Percentiles rank a stretch among this genome's conserved stretches.
Evolutionary conservation across 2,888 invertebrate genomes (phyloP).

Genomic region (Melanotus villosus): DNA sequence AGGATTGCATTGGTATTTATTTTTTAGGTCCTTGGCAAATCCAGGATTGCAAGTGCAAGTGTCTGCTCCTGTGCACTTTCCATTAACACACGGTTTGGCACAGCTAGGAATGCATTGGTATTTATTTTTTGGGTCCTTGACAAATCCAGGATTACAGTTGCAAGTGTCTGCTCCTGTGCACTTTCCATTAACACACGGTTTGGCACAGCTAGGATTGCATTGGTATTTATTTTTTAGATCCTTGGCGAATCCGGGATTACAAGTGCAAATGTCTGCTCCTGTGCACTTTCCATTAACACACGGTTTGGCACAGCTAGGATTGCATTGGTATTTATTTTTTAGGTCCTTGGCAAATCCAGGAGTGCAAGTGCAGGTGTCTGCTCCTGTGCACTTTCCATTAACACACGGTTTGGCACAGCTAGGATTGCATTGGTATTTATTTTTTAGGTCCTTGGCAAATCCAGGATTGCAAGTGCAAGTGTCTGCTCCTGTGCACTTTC

Average conservation of each 20-base stretch:
- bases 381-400: conserved; percentile 75
- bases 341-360: conserved; percentile 61
- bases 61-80: conserved; percentile 62
- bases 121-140: conserved; percentile 1
- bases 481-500: conserved; percentile 52
- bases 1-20: conserved; percentile 44
- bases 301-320: conserved; percentile 78
- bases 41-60: conserved; percentile 71
- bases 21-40: conserved; percentile 66
- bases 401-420: conserved; percentile 80
- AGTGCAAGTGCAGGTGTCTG: conserved; percentile 68
- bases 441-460: conserved; percentile 71
- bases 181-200: conserved; percentile 48
- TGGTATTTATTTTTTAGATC: conserved; percentile 34
- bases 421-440: conserved; percentile 70
- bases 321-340: conserved; percentile 67
- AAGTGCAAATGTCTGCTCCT: conserved; percentile 70
- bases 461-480: conserved; percentile 72
- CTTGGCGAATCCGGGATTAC: conserved; percentile 50
- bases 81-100: conserved; percentile 52
- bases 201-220: conserved; percentile 50
- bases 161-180: conserved; percentile 53
- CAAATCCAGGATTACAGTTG: conserved; percentile 34
- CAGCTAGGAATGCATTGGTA: conserved; percentile 41
- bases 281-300: conserved; percentile 78